Base-by-base conservation (phyloP, 2,797 vertebrate species). In the Dryobates pubescens region DNA sequence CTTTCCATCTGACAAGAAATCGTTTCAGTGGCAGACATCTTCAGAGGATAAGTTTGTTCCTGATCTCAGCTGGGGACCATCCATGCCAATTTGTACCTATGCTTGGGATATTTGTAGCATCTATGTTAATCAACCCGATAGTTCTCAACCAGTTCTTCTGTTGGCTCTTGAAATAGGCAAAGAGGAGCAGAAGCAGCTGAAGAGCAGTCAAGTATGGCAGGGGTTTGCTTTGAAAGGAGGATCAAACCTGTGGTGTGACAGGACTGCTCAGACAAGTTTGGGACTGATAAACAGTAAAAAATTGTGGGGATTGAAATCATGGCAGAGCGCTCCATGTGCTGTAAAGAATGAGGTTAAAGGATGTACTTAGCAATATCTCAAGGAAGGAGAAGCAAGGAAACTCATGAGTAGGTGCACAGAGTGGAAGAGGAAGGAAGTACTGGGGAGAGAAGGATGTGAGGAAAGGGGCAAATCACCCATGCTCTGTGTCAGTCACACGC, bases 101-200 rank as follows among this genome's bases (percentile, higher is more conserved):
- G 11, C 38, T 36, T 61, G 38, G 30, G 90, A 54, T 63, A 76
- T 76, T 87, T 82, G 58, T 58, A 36, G 17, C 30, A 41, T 23
- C 76, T 81, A 9, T 69, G 84, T 77, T 94, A 89, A 91, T 95
- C 70, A 90, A n/a, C 45, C 26, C 49, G 58, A 69, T n/a, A 87
- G 24, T 17, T 84, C 53, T 85, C 76, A 94, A 38, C 4, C 34
- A 74, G 8, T 30, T 80, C 51, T 89, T 92, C 32, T 82, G 17
- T 36, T 87, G 82, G 65, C 62, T 95, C 79, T 77, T 74, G 62
- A 85, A 93, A 85, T 27, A 26, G 59, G 8, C 7, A 57, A 63
- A 91, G 45, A 86, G 62, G 49, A 61, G 27, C 72, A 89, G 79
- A 74, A 80, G 49, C 62, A 85, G 79, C 54, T 90, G 91, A 93